phyloP scores from a whole-genome alignment of 2,797 vertebrate species.

The Cercopithecus diana region DNA sequence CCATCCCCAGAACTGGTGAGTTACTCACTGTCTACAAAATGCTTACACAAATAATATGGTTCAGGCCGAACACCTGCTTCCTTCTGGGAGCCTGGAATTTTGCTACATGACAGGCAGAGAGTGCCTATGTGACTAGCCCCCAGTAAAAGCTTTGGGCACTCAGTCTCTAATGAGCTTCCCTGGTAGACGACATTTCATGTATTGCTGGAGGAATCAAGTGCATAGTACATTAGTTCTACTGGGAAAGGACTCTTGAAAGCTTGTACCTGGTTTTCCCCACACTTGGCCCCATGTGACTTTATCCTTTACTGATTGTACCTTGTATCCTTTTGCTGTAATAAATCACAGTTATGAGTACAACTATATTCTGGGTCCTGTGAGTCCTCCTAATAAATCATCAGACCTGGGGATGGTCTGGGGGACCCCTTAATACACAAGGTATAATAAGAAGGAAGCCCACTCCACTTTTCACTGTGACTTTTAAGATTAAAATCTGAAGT shows the following conservation, averaged over 20 bases:
- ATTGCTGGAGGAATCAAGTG: neutral
- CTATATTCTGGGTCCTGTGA: neutral
- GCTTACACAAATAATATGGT: neutral
- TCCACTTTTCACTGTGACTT: neutral
- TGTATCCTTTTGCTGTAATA: neutral
- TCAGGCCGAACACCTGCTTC: neutral
- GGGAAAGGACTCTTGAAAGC: neutral
- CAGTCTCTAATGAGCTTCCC: neutral
- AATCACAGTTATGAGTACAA: neutral
- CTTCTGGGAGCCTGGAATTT: neutral
- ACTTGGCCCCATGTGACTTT: neutral
- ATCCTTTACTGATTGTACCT: neutral
- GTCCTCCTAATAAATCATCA: neutral
- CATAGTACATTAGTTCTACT: rapidly evolving
- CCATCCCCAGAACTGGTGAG: neutral
- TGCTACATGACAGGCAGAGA: neutral
- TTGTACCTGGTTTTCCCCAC: neutral
- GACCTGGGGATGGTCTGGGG: no score
- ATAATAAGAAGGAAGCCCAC: neutral
- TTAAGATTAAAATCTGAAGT: neutral
- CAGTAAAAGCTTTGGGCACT: neutral
- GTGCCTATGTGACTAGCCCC: neutral
- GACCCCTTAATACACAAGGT: neutral
- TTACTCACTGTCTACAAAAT: neutral
- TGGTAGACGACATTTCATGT: neutral